phyloP scores from a whole-genome alignment of 2,888 invertebrate species.

The Horisme vitalbata region DNA sequence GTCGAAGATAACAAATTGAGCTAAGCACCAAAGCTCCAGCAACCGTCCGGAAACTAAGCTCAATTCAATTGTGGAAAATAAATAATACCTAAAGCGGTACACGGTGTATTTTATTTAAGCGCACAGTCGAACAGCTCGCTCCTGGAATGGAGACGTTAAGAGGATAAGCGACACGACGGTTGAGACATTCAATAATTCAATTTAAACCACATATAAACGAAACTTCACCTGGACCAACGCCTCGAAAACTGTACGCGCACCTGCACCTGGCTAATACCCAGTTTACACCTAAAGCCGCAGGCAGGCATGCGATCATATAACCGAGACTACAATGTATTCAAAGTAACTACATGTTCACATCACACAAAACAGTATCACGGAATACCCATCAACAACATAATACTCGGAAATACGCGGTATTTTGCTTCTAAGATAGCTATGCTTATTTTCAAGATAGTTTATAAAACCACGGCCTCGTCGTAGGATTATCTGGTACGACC shows the following conservation, averaged over 20 bases:
- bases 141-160: background rate
- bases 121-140: background rate
- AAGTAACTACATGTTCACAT: background rate
- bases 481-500: constrained; percentile 2
- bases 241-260: constrained; percentile 12
- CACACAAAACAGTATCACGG: background rate
- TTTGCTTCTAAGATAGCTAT: background rate
- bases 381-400: background rate
- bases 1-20: background rate
- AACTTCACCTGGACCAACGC: constrained; percentile 11
- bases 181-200: constrained; percentile 15
- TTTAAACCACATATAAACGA: constrained; percentile 11
- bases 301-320: constrained; percentile 1
- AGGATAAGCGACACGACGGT: constrained; percentile 3
- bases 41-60: background rate
- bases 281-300: constrained; percentile 7
- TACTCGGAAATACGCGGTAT: background rate
- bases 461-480: constrained; percentile 1
- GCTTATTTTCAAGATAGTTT: no score
- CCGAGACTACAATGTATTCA: background rate
- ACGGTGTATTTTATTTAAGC: background rate
- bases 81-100: constrained; percentile 24
- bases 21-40: background rate
- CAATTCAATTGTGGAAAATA: background rate
- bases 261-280: constrained; percentile 16